Conservation (phyloP, 2,797 vertebrate genomes). For the Darevskia mixta region DNA sequence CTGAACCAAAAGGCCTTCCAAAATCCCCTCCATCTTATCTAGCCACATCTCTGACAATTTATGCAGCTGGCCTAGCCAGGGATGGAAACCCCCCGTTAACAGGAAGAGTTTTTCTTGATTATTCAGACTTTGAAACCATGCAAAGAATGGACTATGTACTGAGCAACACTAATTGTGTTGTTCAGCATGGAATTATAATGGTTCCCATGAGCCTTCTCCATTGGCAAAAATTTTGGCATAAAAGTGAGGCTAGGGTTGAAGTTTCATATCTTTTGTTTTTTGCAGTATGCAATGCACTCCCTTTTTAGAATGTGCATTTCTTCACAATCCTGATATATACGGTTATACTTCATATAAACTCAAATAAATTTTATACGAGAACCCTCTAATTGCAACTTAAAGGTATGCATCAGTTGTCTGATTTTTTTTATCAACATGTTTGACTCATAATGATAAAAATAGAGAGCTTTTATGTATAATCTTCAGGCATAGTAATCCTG, state of each 20-base stretch:
- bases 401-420: too few species aligned
- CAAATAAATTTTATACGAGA: too few species aligned
- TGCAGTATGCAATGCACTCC: background rate
- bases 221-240: conserved; percentile 42
- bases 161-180: conserved; percentile 43
- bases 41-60: conserved; percentile 61
- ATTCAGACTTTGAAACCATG: conserved; percentile 58
- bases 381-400: background rate
- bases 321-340: background rate
- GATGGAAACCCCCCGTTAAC: conserved; percentile 65
- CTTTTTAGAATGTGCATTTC: background rate
- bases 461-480: background rate
- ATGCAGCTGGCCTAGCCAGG: conserved; percentile 56
- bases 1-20: conserved; percentile 66
- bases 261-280: background rate
- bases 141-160: conserved; percentile 39
- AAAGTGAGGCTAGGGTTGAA: background rate
- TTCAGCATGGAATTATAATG: conserved; percentile 47
- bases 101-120: conserved; percentile 66
- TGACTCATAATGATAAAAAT: background rate
- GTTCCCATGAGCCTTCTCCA: conserved; percentile 10
- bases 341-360: background rate
- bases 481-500: background rate
- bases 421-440: too few species aligned
- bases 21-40: conserved; percentile 75